Evolutionary conservation across 2,113 vertebrate genomes (phyloP).

Genomic region (Ophiodon elongatus): DNA sequence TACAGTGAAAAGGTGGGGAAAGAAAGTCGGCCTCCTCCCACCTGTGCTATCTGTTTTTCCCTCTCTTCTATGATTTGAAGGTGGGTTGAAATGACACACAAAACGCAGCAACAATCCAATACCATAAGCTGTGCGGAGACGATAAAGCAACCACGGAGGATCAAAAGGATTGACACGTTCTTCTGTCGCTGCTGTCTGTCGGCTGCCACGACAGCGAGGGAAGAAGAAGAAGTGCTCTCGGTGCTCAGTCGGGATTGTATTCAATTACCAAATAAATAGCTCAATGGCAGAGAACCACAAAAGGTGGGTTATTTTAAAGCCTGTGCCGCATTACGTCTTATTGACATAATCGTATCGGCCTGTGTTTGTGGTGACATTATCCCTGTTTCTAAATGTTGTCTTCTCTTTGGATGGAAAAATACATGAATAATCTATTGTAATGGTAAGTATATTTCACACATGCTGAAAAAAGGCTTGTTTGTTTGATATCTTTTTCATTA

Average conservation of each 20-base stretch:
- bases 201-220: constrained; percentile 33
- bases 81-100: constrained; percentile 57
- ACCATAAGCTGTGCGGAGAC: constrained; percentile 63
- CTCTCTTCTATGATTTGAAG: constrained; percentile 43
- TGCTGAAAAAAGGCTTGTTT: not conserved
- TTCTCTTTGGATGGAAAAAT: not conserved
- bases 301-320: constrained; percentile 49
- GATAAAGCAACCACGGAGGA: constrained; percentile 65
- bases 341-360: constrained; percentile 35
- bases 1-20: constrained; percentile 32
- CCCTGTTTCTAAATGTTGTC: not conserved
- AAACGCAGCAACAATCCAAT: constrained; percentile 64
- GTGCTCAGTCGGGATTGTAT: constrained; percentile 56
- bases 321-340: constrained; percentile 28
- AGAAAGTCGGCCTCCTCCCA: constrained; percentile 48
- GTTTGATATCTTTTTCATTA: not conserved
- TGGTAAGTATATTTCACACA: not conserved
- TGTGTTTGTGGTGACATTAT: constrained; percentile 15
- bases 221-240: constrained; percentile 48
- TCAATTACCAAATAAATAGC: constrained; percentile 71
- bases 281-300: constrained; percentile 46
- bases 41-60: constrained; percentile 56
- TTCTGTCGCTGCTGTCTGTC: constrained; percentile 67
- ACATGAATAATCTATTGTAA: not conserved
- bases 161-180: constrained; percentile 70